A percentile compares a stretch with the other conserved stretches of the same genome.
Conservation (phyloP, 92 coral and sea anemone genomes). For the Porites divaricata region DNA sequence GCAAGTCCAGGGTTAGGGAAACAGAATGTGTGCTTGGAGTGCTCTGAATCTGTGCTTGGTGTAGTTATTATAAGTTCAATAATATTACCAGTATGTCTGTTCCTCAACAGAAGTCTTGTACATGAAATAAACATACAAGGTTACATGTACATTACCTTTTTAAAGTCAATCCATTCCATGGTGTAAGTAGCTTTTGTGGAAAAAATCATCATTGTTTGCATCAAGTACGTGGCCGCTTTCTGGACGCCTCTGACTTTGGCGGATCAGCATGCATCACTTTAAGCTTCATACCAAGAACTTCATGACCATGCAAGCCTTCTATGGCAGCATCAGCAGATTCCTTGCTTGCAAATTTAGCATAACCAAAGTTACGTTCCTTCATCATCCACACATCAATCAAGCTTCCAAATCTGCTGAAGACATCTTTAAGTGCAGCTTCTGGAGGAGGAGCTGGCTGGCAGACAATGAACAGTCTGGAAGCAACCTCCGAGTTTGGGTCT, state of each 20-base stretch:
- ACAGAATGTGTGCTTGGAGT: slow-evolving; percentile 17
- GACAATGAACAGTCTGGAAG: slow-evolving; percentile 91
- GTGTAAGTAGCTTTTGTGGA: background rate
- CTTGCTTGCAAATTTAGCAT: slow-evolving; percentile 95
- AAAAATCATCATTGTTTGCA: background rate
- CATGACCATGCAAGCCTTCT: slow-evolving; percentile 93
- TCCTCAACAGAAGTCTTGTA: slow-evolving; percentile 15
- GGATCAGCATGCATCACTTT: slow-evolving; percentile 99
- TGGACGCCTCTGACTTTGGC: slow-evolving; percentile 93
- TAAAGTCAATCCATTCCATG: background rate
- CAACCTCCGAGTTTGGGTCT: slow-evolving; percentile 86
- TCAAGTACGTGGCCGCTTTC: slow-evolving; percentile 96
- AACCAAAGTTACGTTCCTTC: slow-evolving; percentile 98
- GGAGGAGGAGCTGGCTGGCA: slow-evolving; percentile 99
- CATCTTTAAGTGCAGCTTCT: slow-evolving; percentile 92
- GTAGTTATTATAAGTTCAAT: slow-evolving; percentile 3
- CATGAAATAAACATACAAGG: slow-evolving; percentile 6
- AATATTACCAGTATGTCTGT: slow-evolving; percentile 2
- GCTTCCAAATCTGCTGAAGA: slow-evolving; percentile 98
- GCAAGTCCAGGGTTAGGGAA: slow-evolving; percentile 6
- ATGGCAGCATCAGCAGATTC: slow-evolving; percentile 99
- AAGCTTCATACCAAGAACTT: slow-evolving; percentile 97
- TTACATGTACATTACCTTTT: slow-evolving; percentile 33
- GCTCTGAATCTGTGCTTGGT: slow-evolving; percentile 25
- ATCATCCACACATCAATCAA: slow-evolving; percentile 97